Percentiles rank a stretch among this genome's conserved stretches.
These are phyloP conservation scores for Cryptoleucopteryx plumbea DNA, from an alignment of 2,113 vertebrate genomes.

Conservation along the genomic window DNA sequence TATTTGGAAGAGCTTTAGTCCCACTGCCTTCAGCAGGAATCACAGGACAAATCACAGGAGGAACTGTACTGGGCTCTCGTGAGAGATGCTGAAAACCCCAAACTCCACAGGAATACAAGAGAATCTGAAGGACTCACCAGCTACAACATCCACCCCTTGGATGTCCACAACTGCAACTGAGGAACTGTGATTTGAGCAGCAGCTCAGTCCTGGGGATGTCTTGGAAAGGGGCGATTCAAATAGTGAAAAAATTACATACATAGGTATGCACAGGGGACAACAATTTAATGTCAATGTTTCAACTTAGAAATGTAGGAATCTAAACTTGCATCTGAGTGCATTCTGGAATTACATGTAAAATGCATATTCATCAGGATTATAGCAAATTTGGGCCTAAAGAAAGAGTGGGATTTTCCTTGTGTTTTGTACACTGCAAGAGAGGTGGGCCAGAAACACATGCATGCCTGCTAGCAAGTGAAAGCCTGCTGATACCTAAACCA, in stretches of 20 bases:
- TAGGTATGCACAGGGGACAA: neutral
- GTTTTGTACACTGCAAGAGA: neutral
- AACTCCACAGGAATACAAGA: neutral
- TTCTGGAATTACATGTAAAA: neutral
- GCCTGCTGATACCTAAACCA: conserved; percentile 49
- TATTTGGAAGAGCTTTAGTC: neutral
- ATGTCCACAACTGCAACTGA: neutral
- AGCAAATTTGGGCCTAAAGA: conserved; percentile 22
- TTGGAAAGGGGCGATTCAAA: neutral
- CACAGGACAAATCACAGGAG: neutral
- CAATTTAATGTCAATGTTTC: neutral
- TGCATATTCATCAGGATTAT: conserved; percentile 30
- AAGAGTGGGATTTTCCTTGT: conserved; percentile 19
- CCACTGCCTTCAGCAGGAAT: neutral
- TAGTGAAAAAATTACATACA: neutral
- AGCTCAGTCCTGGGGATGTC: neutral
- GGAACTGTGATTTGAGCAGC: neutral
- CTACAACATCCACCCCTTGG: neutral
- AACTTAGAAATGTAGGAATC: neutral
- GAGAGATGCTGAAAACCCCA: neutral
- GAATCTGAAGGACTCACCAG: neutral
- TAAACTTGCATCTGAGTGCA: neutral
- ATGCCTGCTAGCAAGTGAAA: conserved; percentile 49
- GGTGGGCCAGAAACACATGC: conserved; percentile 25
- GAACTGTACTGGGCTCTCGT: neutral